These are phyloP conservation scores for Drosophila carrolli DNA, from an alignment of 1,140 invertebrate species.

Conservation along the genomic window DNA sequence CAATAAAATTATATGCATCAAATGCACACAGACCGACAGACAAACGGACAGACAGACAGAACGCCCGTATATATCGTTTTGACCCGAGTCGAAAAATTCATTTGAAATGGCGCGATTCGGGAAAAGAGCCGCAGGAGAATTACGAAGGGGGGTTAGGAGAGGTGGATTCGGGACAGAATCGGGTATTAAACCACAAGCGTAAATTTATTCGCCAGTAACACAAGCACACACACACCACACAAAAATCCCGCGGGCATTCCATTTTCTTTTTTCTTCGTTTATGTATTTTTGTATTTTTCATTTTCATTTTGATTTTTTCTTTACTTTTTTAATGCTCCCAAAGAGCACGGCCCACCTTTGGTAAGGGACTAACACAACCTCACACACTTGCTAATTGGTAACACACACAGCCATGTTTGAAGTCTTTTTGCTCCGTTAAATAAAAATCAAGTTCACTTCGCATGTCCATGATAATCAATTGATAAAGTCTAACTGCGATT, in stretches of 20 bases:
- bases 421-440: slow-evolving; percentile 41
- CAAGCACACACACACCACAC: slow-evolving; percentile 32
- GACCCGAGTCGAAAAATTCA: slow-evolving; percentile 35
- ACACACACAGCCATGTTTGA: slow-evolving; percentile 19
- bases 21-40: slow-evolving; percentile 40
- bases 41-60: slow-evolving; percentile 2
- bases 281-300: slow-evolving; percentile 1
- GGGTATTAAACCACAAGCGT: slow-evolving; percentile 77
- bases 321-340: slow-evolving; percentile 15
- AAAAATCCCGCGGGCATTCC: slow-evolving; percentile 68
- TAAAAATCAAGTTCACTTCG: slow-evolving; percentile 76
- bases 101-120: slow-evolving; percentile 61
- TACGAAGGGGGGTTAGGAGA: slow-evolving; percentile 14
- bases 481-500: slow-evolving; percentile 66
- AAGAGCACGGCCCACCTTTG: slow-evolving; percentile 29
- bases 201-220: slow-evolving; percentile 68
- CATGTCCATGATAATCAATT: slow-evolving; percentile 73
- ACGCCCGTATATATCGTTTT: slow-evolving; percentile 8
- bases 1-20: slow-evolving; percentile 82
- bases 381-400: slow-evolving; percentile 56
- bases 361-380: slow-evolving; percentile 12
- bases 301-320: slow-evolving; percentile 18
- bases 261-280: slow-evolving; percentile 28
- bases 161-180: slow-evolving; percentile 26
- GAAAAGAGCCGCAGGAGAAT: slow-evolving; percentile 43